A percentile compares a stretch with the other conserved stretches of the same genome.
These are phyloP conservation scores for Coenonympha arcania DNA, from an alignment of 2,888 invertebrate genomes.

Conservation along the genomic window DNA sequence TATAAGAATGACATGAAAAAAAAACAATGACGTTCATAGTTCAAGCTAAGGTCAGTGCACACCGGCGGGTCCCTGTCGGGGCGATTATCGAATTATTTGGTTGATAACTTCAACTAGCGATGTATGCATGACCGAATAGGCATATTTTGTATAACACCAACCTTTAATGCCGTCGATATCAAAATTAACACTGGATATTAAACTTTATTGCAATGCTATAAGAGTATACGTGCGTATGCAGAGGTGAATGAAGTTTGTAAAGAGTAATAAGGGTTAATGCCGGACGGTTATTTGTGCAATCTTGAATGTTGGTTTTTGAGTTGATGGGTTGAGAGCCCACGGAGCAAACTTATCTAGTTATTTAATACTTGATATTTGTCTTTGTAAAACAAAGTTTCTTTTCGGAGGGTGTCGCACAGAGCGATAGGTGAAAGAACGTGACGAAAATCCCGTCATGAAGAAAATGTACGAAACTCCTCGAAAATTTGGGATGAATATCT, in stretches of 20 bases:
- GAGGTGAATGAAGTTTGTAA: conserved; percentile 33
- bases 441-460: no score
- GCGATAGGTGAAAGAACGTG: no score
- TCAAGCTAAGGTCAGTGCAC: conserved; percentile 50
- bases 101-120: conserved; percentile 39
- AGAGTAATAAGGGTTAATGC: conserved; percentile 66
- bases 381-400: no score
- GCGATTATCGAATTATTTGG: conserved; percentile 58
- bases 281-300: conserved; percentile 64
- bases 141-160: conserved; percentile 23
- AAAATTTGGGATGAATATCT: no score
- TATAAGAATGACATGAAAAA: conserved; percentile 28
- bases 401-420: no score
- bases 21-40: conserved; percentile 18
- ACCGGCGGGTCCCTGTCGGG: conserved; percentile 49
- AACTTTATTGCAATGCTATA: conserved; percentile 10
- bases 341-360: background rate
- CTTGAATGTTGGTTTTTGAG: conserved; percentile 64
- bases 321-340: conserved; percentile 11
- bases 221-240: conserved; percentile 7
- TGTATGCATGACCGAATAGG: conserved; percentile 25
- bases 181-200: conserved; percentile 15
- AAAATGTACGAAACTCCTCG: no score
- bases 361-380: no score
- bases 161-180: background rate